Conservation (phyloP, 2,797 vertebrate genomes). For the Crocidura indochinensis region DNA sequence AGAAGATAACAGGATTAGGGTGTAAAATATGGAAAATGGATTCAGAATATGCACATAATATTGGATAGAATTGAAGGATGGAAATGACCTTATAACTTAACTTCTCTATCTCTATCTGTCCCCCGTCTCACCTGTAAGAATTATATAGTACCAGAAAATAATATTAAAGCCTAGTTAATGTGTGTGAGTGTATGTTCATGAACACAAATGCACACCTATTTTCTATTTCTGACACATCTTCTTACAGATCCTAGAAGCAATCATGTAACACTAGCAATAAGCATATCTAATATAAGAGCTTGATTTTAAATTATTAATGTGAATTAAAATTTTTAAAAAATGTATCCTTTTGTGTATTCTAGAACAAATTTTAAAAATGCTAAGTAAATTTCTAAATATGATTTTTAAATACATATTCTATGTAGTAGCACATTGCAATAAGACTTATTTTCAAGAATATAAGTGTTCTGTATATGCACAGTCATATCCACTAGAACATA, state of each 20-base stretch:
- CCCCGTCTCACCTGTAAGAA: too few species aligned
- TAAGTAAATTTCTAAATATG: slow-evolving; percentile 23
- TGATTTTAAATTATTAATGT: slow-evolving; percentile 73
- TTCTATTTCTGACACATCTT: slow-evolving; percentile 10
- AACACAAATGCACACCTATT: background rate
- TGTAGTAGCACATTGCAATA: background rate
- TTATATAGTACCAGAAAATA: too few species aligned
- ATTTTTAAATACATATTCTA: background rate
- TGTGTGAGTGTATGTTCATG: background rate
- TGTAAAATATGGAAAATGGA: background rate
- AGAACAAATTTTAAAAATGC: slow-evolving; percentile 38
- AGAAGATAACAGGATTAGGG: background rate
- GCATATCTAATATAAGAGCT: slow-evolving; percentile 32
- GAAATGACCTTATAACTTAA: too few species aligned
- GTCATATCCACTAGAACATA: background rate
- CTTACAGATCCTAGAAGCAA: background rate
- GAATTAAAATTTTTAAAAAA: slow-evolving; percentile 69
- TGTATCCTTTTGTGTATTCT: slow-evolving; percentile 52
- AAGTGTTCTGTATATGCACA: background rate
- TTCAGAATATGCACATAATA: background rate
- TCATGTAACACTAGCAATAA: background rate
- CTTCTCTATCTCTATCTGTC: too few species aligned
- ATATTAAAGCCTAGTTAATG: too few species aligned
- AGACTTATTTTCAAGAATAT: background rate
- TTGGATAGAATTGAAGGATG: too few species aligned